phyloP scores from a whole-genome alignment of 2,113 vertebrate genomes.

The Phyllostomus discolor region DNA sequence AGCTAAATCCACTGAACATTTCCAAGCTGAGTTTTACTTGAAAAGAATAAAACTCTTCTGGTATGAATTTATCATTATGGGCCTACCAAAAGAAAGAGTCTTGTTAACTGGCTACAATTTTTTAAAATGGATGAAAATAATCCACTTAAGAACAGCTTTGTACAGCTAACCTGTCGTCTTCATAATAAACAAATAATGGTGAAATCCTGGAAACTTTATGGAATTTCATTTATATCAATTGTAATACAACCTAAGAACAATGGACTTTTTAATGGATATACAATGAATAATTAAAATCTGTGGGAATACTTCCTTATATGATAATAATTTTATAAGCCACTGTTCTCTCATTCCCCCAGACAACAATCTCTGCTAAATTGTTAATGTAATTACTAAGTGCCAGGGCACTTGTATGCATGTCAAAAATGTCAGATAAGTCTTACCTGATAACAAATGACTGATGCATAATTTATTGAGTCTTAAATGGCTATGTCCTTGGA shows the following conservation, averaged over 20 bases:
- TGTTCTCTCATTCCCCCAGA: slow-evolving; percentile 64
- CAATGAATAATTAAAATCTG: slow-evolving; percentile 79
- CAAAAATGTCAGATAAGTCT: slow-evolving; percentile 76
- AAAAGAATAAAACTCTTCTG: slow-evolving; percentile 83
- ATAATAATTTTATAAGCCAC: slow-evolving; percentile 76
- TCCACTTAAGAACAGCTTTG: background rate
- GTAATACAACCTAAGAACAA: slow-evolving; percentile 65
- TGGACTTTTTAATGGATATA: slow-evolving; percentile 67
- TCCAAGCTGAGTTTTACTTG: slow-evolving; percentile 79
- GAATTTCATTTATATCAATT: slow-evolving; percentile 65
- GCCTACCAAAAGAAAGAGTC: slow-evolving; percentile 51
- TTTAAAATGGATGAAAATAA: slow-evolving; percentile 24
- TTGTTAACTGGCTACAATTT: slow-evolving; percentile 47
- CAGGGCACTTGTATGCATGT: slow-evolving; percentile 73
- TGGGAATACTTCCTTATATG: slow-evolving; percentile 58
- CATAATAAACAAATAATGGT: slow-evolving; percentile 7
- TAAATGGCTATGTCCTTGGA: slow-evolving; percentile 82
- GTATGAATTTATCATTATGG: slow-evolving; percentile 58
- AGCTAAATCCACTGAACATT: slow-evolving; percentile 87
- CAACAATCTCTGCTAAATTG: slow-evolving; percentile 79
- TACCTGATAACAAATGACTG: slow-evolving; percentile 79
- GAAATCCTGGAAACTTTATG: background rate
- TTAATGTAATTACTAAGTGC: slow-evolving; percentile 77
- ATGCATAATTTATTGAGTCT: slow-evolving; percentile 85
- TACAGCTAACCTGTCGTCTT: slow-evolving; percentile 25